These are phyloP conservation scores for Rhagologus leucostigma DNA, from an alignment of 2,113 vertebrate species.

Conservation along the genomic window DNA sequence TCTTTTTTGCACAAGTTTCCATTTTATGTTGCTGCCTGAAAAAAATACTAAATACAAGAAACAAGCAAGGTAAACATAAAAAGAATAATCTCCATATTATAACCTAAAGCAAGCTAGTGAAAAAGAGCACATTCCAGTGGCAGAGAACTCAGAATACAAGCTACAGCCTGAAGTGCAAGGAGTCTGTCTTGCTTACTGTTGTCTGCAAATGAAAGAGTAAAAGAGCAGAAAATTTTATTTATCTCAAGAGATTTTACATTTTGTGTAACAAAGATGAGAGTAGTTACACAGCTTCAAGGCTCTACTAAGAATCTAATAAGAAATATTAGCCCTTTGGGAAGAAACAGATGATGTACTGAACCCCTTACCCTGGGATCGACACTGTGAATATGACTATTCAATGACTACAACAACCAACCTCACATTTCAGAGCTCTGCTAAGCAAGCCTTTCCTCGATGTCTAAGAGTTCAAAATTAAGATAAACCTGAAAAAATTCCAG, in stretches of 20 bases:
- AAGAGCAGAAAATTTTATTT: background rate
- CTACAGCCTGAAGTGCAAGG: background rate
- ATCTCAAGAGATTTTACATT: background rate
- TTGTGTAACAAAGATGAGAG: background rate
- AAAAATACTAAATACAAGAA: background rate
- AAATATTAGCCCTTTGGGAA: conserved; percentile 19
- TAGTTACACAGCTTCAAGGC: background rate
- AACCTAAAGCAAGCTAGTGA: background rate
- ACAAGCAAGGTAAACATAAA: background rate
- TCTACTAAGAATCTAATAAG: background rate
- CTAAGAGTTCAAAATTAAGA: background rate
- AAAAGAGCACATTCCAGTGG: background rate
- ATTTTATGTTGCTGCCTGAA: background rate
- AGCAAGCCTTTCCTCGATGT: background rate
- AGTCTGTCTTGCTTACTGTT: background rate
- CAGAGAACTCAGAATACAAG: background rate
- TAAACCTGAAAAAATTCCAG: background rate
- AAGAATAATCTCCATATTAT: background rate
- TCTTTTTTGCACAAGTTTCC: background rate
- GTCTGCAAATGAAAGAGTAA: background rate
- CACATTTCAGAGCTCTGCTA: background rate
- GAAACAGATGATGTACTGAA: background rate
- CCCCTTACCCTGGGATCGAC: background rate
- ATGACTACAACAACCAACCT: background rate
- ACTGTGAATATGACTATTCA: background rate